phyloP scores from a whole-genome alignment of 2,113 vertebrate species.

The Hymenochirus boettgeri region DNA sequence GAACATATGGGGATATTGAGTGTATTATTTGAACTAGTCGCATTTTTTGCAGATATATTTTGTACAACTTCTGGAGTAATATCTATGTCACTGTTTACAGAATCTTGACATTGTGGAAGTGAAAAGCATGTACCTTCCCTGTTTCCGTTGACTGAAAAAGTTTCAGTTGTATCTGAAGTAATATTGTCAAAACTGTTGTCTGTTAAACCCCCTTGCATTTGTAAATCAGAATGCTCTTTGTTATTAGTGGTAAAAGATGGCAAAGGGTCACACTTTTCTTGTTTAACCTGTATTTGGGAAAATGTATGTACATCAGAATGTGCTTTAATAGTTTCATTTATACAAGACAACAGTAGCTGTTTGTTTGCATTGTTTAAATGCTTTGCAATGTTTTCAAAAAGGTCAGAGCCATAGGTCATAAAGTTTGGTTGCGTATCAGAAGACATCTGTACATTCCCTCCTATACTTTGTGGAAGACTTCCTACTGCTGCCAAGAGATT shows the following conservation, averaged over 20 bases:
- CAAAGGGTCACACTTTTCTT: slow-evolving; percentile 66
- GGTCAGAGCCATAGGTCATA: slow-evolving; percentile 62
- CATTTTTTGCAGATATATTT: slow-evolving; percentile 37
- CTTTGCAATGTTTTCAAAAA: slow-evolving; percentile 64
- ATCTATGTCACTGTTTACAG: slow-evolving; percentile 48
- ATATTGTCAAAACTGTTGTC: slow-evolving; percentile 1
- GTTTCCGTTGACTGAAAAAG: slow-evolving; percentile 46
- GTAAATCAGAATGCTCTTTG: slow-evolving; percentile 50
- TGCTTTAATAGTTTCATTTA: slow-evolving; percentile 69
- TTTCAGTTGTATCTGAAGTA: background rate
- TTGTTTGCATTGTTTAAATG: slow-evolving; percentile 75
- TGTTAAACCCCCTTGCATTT: slow-evolving; percentile 38
- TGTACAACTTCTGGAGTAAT: slow-evolving; percentile 47
- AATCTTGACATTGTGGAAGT: slow-evolving; percentile 54
- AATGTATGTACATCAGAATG: slow-evolving; percentile 52
- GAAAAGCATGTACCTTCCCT: slow-evolving; percentile 49
- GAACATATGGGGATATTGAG: slow-evolving; percentile 39
- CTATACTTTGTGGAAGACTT: slow-evolving; percentile 55
- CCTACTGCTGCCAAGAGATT: slow-evolving; percentile 52
- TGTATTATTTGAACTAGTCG: slow-evolving; percentile 44
- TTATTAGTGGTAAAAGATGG: slow-evolving; percentile 53
- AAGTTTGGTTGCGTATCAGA: slow-evolving; percentile 56
- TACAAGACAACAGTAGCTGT: slow-evolving; percentile 75
- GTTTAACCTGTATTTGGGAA: slow-evolving; percentile 58
- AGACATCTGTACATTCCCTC: slow-evolving; percentile 50